These are phyloP conservation scores for Turdus rufiventris DNA, from an alignment of 2,113 vertebrate species.

Conservation along the genomic window DNA sequence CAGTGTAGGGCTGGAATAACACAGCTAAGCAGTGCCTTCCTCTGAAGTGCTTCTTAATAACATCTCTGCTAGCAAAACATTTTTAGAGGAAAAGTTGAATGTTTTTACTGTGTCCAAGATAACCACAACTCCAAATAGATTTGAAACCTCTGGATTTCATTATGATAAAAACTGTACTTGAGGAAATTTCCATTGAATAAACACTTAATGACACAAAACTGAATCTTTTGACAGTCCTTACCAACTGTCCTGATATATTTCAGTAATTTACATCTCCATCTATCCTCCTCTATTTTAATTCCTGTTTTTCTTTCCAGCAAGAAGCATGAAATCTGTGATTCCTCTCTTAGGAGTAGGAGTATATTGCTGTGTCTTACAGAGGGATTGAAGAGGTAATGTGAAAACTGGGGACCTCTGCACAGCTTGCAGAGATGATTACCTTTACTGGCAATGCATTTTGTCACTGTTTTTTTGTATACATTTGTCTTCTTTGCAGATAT, in stretches of 20 bases:
- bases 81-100: not conserved
- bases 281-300: not conserved
- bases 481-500: not conserved
- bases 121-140: not conserved
- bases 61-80: not conserved
- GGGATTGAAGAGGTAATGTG: not conserved
- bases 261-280: not conserved
- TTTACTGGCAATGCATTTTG: not conserved
- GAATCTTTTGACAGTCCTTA: not conserved
- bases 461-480: not conserved
- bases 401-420: not conserved
- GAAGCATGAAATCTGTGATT: not conserved
- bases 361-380: not conserved
- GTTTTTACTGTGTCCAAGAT: not conserved
- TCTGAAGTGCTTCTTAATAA: not conserved
- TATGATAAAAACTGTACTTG: not conserved
- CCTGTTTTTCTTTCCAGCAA: not conserved
- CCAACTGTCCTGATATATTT: not conserved
- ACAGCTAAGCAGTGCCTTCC: not conserved
- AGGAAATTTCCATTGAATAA: not conserved
- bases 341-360: not conserved
- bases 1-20: not conserved
- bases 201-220: not conserved
- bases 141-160: not conserved
- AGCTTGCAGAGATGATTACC: not conserved